These are phyloP conservation scores for Pterostichus madidus DNA, from an alignment of 2,888 invertebrate species.

Conservation along the genomic window DNA sequence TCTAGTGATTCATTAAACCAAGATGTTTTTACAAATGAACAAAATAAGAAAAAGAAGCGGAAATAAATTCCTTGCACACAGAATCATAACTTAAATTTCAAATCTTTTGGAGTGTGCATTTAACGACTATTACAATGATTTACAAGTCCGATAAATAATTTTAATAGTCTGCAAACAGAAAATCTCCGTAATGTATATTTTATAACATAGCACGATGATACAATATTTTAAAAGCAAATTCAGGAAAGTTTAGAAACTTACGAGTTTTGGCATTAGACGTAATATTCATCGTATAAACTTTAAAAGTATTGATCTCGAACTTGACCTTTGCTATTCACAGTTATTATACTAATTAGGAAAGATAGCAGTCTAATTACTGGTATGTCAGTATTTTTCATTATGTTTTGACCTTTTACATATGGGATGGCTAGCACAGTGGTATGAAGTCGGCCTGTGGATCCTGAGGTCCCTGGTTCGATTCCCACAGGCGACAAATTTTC, in stretches of 20 bases:
- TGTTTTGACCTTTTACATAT: too few species aligned
- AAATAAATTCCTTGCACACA: background rate
- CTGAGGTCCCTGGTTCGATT: too few species aligned
- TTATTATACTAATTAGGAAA: constrained; percentile 20
- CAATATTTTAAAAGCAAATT: constrained; percentile 22
- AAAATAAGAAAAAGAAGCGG: background rate
- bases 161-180: constrained; percentile 34
- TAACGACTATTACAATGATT: constrained; percentile 42
- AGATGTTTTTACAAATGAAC: background rate
- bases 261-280: constrained; percentile 24
- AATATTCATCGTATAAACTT: constrained; percentile 37
- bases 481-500: too few species aligned
- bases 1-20: background rate
- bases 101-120: constrained; percentile 16
- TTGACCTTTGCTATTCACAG: constrained; percentile 24
- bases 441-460: too few species aligned
- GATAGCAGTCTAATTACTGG: background rate
- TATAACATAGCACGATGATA: constrained; percentile 15
- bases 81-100: constrained; percentile 34
- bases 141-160: constrained; percentile 52
- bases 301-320: constrained; percentile 43
- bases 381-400: background rate
- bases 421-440: too few species aligned
- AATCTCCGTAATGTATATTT: constrained; percentile 39
- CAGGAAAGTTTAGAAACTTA: constrained; percentile 20